A percentile compares a stretch with the other conserved stretches of the same genome.
phyloP scores from a whole-genome alignment of 2,888 invertebrate genomes.

The Metacarcinus magister region DNA sequence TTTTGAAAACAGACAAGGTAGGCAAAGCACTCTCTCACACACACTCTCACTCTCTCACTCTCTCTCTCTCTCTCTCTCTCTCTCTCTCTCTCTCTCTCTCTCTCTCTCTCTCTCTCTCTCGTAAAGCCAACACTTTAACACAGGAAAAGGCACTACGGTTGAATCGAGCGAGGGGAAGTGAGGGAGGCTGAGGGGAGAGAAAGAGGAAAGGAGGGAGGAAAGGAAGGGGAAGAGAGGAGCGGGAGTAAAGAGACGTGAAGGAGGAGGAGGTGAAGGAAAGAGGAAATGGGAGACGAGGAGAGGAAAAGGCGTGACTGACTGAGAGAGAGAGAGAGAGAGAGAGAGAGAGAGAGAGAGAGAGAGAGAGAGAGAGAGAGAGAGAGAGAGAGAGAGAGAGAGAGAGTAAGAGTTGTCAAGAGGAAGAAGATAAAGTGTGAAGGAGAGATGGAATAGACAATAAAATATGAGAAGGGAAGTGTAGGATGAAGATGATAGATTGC shows the following conservation, averaged over 20 bases:
- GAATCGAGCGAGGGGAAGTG: neutral
- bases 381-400: slow-evolving; percentile 26
- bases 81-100: slow-evolving; percentile 1
- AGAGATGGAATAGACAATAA: neutral
- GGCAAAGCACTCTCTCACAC: neutral
- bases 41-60: neutral
- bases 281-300: neutral
- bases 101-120: slow-evolving; percentile 4
- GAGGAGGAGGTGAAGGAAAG: neutral
- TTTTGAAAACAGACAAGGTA: neutral
- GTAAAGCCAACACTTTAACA: neutral
- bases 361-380: slow-evolving; percentile 21
- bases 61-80: slow-evolving; percentile 9
- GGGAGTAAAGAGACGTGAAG: neutral
- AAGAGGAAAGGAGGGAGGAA: neutral
- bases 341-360: neutral
- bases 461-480: neutral
- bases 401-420: neutral
- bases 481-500: neutral
- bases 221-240: neutral
- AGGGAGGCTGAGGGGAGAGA: neutral
- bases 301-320: neutral
- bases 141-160: neutral
- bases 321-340: neutral
- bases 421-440: neutral